phyloP scores from a whole-genome alignment of 2,797 vertebrate genomes.

The Hapalemur alaotrensis region DNA sequence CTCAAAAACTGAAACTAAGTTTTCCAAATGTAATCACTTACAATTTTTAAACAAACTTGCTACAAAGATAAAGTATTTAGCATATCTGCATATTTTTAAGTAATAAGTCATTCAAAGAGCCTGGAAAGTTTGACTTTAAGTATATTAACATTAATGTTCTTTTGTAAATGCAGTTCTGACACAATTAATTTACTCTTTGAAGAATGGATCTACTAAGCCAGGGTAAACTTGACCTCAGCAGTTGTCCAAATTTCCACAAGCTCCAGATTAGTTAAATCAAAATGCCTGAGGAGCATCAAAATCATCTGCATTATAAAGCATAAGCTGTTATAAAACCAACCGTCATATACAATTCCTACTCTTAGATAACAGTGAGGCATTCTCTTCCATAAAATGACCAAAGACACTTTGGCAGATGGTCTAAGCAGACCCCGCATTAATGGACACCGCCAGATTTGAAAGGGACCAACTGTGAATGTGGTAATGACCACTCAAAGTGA shows the following conservation, averaged over 20 bases:
- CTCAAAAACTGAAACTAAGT: slow-evolving; percentile 13
- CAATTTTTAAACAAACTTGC: not conserved
- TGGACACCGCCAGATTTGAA: not conserved
- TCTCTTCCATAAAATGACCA: not conserved
- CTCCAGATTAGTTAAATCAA: not conserved
- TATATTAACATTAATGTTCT: not conserved
- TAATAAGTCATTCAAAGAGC: not conserved
- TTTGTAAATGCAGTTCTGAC: not conserved
- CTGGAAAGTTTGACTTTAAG: not conserved
- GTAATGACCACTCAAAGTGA: not conserved
- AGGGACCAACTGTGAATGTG: not conserved
- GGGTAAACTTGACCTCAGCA: not conserved
- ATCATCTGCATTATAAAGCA: not conserved
- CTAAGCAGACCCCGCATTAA: not conserved
- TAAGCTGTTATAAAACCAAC: not conserved
- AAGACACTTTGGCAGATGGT: not conserved
- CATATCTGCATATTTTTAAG: not conserved
- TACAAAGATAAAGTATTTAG: not conserved
- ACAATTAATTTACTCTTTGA: not conserved
- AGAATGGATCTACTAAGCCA: not conserved
- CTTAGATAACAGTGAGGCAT: not conserved
- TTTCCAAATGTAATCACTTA: slow-evolving; percentile 1
- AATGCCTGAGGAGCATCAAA: not conserved
- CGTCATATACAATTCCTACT: not conserved
- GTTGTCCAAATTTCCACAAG: not conserved